Base-by-base conservation (phyloP, 2,797 vertebrate species). In the Harpagifer antarcticus region DNA sequence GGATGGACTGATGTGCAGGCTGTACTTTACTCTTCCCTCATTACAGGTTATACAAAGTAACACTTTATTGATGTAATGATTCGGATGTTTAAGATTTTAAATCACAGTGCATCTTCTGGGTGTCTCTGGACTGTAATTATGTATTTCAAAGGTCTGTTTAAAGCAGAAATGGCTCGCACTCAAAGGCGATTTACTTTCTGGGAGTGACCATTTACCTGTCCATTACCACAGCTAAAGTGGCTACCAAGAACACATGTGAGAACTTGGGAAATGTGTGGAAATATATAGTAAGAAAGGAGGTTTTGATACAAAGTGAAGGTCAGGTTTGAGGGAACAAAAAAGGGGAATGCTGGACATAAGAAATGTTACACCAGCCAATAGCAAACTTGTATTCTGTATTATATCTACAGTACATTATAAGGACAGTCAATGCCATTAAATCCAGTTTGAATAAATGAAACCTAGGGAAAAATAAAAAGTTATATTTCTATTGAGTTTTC, bases 121-220 rank as follows among this genome's bases (percentile, higher is more conserved):
- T 72, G 64, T 78, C 80, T 63, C 55, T 61, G 76, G 62, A 78
- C 71, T 82, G 67, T 83, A 86, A 92, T 90, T 87, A 86, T 48
- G 40, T 68, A 66, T 42, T 73, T 74, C 83, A 83, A 80, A 89
- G 82, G 79, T 88, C 70, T 85, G 84, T 84, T 89, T 89, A 86
- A 89, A 82, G 73, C 40, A 83, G 76, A 84, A 37, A 79, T 56
- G 72, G 72, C 78, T 77, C 72, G 78, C 68, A 77, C 72, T 81
- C 43, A 15, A 37, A 68, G 62, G 63, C 54, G 5, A 82, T 87
- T 88, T 90, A 73, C 77, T 91, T 86, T 74, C 59, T 2, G 62
- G 72, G 63, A 80, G 57, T 77, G 77, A 60, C 87, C 87, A 89
- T 91, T 87, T 84, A 82, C 66, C 72, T 80, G 82, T 76, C 88